Base-by-base conservation (phyloP, 37 sponge, comb jelly and placozoan genomes). In the Oopsacas minuta region DNA sequence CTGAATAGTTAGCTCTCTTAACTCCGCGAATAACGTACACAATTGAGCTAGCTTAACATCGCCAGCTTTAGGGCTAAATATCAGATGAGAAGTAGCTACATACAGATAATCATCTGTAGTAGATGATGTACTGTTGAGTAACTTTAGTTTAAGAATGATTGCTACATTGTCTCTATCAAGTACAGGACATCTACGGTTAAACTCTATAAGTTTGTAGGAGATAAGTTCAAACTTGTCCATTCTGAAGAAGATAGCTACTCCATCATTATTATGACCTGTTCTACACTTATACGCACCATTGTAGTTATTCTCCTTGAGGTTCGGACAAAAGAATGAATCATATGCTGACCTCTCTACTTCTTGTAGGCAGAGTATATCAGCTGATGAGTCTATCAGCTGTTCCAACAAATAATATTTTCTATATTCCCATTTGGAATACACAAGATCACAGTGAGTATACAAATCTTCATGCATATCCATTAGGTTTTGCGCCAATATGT, bases 1-100 rank as follows among this genome's bases (percentile, higher is more conserved):
- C 36, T 51, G 52, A 35, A 88, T n/a, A 36, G 90, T 88, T 46
- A 90, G 83, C 17, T 81, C 49, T 81, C 93, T 87, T 7, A 96
- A 83, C 85, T 96, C 90, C 23, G 94, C 94, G 0, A 96, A 52
- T 23, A 96, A 83, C 82, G 85, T 86, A 49, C 83, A 52, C 39
- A 96, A 5, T 89, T 99, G 99, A 8, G 96, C 96, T 0, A 99
- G 85, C 52, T 99, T 99, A 1, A 99, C 87, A 15, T 99, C 99
- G 0, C 99, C 99, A 28, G 96, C 92, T 69, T 92, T 93, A 0
- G 95, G 95, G 82, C 95, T 99, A 90, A 85, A 99, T 38, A 99
- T 89, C 8, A 99, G 86, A 84, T 99, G 99, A 28, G 99, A 95
- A 51, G 89, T 95, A 0, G 94, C 99, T 35, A 99, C 86, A 83